phyloP scores from a whole-genome alignment of 1,140 invertebrate species.

The Gryon sp. region DNA sequence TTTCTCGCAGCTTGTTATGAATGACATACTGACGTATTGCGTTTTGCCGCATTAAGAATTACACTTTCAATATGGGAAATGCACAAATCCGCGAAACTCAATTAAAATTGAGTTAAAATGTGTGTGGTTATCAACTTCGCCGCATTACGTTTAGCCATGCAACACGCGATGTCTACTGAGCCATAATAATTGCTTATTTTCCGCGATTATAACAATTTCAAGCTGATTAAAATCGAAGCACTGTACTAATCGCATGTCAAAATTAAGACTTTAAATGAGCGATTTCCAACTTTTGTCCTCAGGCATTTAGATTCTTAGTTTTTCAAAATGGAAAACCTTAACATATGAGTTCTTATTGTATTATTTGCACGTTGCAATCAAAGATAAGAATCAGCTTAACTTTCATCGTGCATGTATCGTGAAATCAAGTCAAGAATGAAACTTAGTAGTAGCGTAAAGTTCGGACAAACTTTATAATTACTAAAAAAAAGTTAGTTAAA shows the following conservation, averaged over 20 bases:
- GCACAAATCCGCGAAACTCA: constrained; percentile 45
- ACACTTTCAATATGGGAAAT: constrained; percentile 23
- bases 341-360: neutral
- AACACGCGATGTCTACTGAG: constrained; percentile 49
- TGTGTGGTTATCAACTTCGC: constrained; percentile 45
- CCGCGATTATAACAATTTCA: constrained; percentile 50
- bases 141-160: constrained; percentile 44
- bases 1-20: constrained; percentile 19
- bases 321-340: neutral
- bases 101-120: constrained; percentile 55
- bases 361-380: constrained; percentile 1
- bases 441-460: too few species aligned
- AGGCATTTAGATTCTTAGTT: constrained; percentile 9
- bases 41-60: constrained; percentile 44
- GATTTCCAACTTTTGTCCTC: constrained; percentile 37
- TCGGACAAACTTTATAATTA: too few species aligned
- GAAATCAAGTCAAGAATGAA: too few species aligned
- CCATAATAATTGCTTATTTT: constrained; percentile 61
- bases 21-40: constrained; percentile 35
- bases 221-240: constrained; percentile 51
- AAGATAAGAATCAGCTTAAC: neutral
- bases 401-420: constrained; percentile 17
- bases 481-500: too few species aligned
- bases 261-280: constrained; percentile 45
- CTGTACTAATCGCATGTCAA: constrained; percentile 40